Evolutionary conservation across 2,888 invertebrate species (phyloP).

Genomic region (Bembecia ichneumoniformis): DNA sequence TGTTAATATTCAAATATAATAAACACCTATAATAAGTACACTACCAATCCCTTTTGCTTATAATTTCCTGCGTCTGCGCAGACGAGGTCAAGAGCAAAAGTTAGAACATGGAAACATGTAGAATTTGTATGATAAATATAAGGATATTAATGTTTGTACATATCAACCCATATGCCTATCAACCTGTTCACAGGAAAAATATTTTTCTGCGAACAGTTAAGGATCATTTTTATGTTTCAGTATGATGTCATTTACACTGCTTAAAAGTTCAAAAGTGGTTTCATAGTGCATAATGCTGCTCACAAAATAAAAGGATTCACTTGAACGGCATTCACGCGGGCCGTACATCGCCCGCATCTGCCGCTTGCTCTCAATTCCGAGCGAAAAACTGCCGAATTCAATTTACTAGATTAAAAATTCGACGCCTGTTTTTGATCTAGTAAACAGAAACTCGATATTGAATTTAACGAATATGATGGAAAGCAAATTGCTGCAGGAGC

Average conservation of each 20-base stretch:
- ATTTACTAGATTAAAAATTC: slow-evolving; percentile 16
- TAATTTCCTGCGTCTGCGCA: no score
- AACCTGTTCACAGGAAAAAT: no score
- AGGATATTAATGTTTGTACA: no score
- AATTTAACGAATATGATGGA: not conserved
- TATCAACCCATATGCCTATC: no score
- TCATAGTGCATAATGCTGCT: not conserved
- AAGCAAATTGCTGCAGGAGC: not conserved
- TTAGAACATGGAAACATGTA: no score
- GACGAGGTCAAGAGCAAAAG: no score
- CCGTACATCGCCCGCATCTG: slow-evolving; percentile 11
- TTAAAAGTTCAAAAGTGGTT: not conserved
- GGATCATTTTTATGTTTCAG: no score
- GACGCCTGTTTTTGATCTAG: not conserved
- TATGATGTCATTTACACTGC: not conserved
- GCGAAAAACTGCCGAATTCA: slow-evolving; percentile 10
- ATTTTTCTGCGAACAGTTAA: no score
- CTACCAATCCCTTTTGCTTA: no score
- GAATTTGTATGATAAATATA: no score
- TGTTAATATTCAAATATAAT: no score
- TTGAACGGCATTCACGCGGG: slow-evolving; percentile 5
- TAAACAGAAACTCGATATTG: not conserved
- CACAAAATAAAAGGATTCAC: not conserved
- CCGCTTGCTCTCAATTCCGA: slow-evolving; percentile 2
- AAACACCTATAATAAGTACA: no score